phyloP scores from a whole-genome alignment of 2,113 vertebrate genomes.

The Mola mola region DNA sequence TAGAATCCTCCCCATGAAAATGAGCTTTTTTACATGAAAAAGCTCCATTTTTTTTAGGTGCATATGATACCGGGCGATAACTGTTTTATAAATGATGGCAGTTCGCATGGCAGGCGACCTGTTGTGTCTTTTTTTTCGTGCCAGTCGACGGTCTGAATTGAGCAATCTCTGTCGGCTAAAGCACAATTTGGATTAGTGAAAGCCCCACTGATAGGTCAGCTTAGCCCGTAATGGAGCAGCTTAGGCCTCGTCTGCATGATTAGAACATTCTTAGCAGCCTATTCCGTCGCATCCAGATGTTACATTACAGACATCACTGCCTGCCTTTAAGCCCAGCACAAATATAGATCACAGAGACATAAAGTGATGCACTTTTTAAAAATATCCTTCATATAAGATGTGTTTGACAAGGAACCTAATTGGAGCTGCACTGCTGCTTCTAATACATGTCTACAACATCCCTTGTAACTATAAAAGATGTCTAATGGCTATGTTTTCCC shows the following conservation, averaged over 20 bases:
- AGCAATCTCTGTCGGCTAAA: conserved; percentile 78
- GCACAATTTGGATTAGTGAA: conserved; percentile 82
- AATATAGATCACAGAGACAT: conserved; percentile 42
- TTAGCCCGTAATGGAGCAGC: conserved; percentile 84
- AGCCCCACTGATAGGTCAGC: conserved; percentile 81
- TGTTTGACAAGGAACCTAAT: conserved; percentile 14
- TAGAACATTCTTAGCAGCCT: conserved; percentile 77
- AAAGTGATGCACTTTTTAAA: conserved; percentile 22
- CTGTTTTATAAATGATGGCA: conserved; percentile 54
- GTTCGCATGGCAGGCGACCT: conserved; percentile 56
- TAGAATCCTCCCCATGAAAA: conserved; percentile 36
- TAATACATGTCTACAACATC: not conserved
- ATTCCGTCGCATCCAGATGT: conserved; percentile 81
- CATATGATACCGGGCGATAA: conserved; percentile 51
- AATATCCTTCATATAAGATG: not conserved
- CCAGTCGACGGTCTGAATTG: conserved; percentile 67
- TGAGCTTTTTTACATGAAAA: conserved; percentile 32
- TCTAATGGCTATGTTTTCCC: no score
- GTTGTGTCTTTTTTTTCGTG: conserved; percentile 36
- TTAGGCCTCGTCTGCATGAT: conserved; percentile 82
- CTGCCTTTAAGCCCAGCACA: conserved; percentile 29
- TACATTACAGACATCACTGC: conserved; percentile 63
- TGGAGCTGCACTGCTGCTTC: not conserved
- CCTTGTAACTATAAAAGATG: no score
- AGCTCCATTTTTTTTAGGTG: conserved; percentile 23